A percentile compares a stretch with the other conserved stretches of the same genome.
phyloP scores from a whole-genome alignment of 2,888 invertebrate genomes.

The Sepiola atlantica region DNA sequence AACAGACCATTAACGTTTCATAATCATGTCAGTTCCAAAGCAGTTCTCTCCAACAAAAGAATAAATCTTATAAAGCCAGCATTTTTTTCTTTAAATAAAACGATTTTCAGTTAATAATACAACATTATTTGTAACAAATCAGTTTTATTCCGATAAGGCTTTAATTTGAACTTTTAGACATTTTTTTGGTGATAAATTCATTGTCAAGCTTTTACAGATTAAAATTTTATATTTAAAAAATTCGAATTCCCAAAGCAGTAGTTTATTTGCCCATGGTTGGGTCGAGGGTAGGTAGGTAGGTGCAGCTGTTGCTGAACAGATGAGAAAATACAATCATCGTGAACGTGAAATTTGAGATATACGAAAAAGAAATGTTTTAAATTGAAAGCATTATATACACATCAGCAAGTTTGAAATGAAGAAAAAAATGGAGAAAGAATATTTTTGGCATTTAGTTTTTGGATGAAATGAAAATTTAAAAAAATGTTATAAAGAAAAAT shows the following conservation, averaged over 20 bases:
- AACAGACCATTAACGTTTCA: not conserved
- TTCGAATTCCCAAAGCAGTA: not conserved
- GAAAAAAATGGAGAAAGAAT: not conserved
- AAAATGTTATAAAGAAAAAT: not conserved
- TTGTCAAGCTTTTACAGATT: not conserved
- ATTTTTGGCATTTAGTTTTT: slow-evolving; percentile 6
- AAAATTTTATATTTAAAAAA: not conserved
- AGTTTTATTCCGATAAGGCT: not conserved
- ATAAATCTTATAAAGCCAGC: not conserved
- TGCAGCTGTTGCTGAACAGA: not conserved
- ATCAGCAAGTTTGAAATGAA: slow-evolving; percentile 19
- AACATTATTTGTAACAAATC: not conserved
- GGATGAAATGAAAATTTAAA: not conserved
- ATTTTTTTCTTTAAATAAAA: not conserved
- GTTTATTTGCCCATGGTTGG: not conserved
- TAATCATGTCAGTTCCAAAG: not conserved
- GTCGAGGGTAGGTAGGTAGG: no score
- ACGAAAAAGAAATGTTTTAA: not conserved
- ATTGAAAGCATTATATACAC: slow-evolving; percentile 23
- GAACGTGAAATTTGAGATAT: not conserved
- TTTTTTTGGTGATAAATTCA: not conserved
- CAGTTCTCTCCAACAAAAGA: not conserved
- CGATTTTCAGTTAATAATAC: not conserved
- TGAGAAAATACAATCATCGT: not conserved
- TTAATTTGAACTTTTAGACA: not conserved